Evolutionary conservation across 2,113 vertebrate species (phyloP), one percentile per base, ranked within the genome.

Genomic region (Sander vitreus): DNA sequence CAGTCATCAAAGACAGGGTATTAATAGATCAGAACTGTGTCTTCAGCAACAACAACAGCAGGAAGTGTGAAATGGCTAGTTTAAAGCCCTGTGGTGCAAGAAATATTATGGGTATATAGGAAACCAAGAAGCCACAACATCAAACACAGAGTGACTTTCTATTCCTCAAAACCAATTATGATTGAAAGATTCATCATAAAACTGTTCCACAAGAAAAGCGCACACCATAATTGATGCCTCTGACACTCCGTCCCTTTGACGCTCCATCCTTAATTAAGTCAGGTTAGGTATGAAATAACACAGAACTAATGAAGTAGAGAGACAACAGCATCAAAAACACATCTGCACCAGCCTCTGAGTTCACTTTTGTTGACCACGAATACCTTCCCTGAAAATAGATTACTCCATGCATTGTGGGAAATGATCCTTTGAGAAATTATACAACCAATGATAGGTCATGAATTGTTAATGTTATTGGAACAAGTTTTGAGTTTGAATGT

Each of bases 1-100:
- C 85, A 89, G 88, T 80, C 91, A 92, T 94, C 92, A 94, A 92
- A 94, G 92, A 89, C 65, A 53, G 51, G 19, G 67, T 94, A 95
- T 94, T 91, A 93, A 93, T 93, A 94, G 91, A 89, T 79, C 76
- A 73, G 85, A 87, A 77, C 60, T 74, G 71, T 90, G 73, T 93
- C 85, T 93, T 93, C 88, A 88, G 83, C 68, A 55, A 89, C 86
- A 93, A 91, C 90, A 91, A 85, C 90, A 90, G 86, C 82, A 92
- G 48, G 86, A 77, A 76, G 73, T 65, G 71, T 86, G 74, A 68
- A 84, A 79, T 79, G 71, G 54, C 68, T 75, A 57, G 59, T 71
- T 74, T 62, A 54, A 75, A 80, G 54, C 18, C 63, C 57, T 43
- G 3, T 30, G 59, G 60, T 62, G 60, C 43, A 54, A 69, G 30